Percentiles rank a stretch among this genome's conserved stretches.
phyloP scores from a whole-genome alignment of 2,113 vertebrate species.

The Rhabdornis inornatus region DNA sequence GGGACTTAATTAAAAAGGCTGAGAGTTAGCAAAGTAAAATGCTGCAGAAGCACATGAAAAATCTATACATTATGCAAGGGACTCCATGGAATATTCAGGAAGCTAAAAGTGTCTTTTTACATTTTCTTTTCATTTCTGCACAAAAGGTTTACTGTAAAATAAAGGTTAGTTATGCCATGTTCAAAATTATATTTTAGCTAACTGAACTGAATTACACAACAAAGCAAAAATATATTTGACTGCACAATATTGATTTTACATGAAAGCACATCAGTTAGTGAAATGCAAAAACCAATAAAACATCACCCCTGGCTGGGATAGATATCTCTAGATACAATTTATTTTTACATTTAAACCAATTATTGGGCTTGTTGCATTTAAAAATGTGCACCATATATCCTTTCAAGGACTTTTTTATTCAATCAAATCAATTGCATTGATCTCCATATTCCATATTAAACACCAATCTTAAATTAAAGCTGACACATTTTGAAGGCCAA shows the following conservation, averaged over 20 bases:
- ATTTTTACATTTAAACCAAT: constrained; percentile 76
- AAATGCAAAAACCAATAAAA: constrained; percentile 74
- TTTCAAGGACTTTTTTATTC: constrained; percentile 69
- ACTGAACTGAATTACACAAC: constrained; percentile 24
- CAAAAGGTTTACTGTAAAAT: constrained; percentile 57
- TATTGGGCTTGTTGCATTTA: constrained; percentile 69
- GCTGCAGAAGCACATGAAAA: constrained; percentile 63
- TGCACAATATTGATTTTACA: constrained; percentile 72
- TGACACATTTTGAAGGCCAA: constrained; percentile 64
- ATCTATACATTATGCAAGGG: constrained; percentile 67
- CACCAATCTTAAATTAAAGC: constrained; percentile 62
- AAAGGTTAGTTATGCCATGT: constrained; percentile 20
- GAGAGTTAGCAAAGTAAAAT: constrained; percentile 66
- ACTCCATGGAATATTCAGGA: constrained; percentile 58
- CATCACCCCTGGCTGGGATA: constrained; percentile 56
- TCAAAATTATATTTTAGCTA: constrained; percentile 57
- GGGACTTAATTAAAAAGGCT: constrained; percentile 74
- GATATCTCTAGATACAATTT: constrained; percentile 71
- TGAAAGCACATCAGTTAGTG: constrained; percentile 74
- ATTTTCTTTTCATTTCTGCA: constrained; percentile 37
- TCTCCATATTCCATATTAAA: constrained; percentile 72
- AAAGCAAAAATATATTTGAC: constrained; percentile 70
- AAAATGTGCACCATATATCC: constrained; percentile 66
- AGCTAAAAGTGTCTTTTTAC: constrained; percentile 51
- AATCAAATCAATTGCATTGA: constrained; percentile 70